These are phyloP conservation scores for Lasioglossum baleicum DNA, from an alignment of 1,140 invertebrate genomes.

Conservation along the genomic window DNA sequence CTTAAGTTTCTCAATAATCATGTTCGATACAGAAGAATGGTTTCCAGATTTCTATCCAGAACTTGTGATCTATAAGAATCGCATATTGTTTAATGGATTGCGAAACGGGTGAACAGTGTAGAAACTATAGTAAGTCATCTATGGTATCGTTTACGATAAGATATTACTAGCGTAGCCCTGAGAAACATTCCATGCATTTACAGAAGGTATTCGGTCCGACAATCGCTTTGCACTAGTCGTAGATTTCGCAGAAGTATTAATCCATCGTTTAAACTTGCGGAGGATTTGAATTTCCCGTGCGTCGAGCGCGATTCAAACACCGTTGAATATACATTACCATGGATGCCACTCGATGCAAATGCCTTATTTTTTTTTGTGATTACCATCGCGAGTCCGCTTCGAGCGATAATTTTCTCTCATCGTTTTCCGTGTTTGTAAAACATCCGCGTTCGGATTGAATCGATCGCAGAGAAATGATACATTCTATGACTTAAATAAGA, in stretches of 20 bases:
- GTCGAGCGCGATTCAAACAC: conserved; percentile 13
- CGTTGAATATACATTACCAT: conserved; percentile 53
- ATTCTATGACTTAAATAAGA: conserved; percentile 51
- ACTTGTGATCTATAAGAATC: neutral
- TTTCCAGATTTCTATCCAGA: neutral
- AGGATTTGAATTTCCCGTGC: conserved; percentile 12
- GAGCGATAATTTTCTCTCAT: conserved; percentile 2
- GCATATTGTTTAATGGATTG: neutral
- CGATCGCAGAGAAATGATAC: conserved; percentile 43
- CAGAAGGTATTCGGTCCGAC: conserved; percentile 44
- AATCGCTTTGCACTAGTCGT: conserved; percentile 20
- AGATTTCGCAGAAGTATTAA: conserved; percentile 40
- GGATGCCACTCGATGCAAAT: conserved; percentile 51
- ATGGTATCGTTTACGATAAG: conserved; percentile 31
- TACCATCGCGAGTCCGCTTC: conserved; percentile 51
- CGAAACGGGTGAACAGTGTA: neutral
- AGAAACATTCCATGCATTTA: conserved; percentile 56
- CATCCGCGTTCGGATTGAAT: conserved; percentile 40
- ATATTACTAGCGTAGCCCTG: conserved; percentile 43
- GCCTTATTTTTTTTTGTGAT: conserved; percentile 60
- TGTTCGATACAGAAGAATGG: neutral
- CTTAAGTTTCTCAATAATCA: too few relatives aligned
- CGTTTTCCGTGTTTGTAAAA: conserved; percentile 32
- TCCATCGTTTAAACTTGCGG: conserved; percentile 48
- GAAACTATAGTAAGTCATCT: conserved; percentile 19